Base-by-base conservation (phyloP, 1,140 invertebrate genomes). In the Meloidogyne hapla region DNA sequence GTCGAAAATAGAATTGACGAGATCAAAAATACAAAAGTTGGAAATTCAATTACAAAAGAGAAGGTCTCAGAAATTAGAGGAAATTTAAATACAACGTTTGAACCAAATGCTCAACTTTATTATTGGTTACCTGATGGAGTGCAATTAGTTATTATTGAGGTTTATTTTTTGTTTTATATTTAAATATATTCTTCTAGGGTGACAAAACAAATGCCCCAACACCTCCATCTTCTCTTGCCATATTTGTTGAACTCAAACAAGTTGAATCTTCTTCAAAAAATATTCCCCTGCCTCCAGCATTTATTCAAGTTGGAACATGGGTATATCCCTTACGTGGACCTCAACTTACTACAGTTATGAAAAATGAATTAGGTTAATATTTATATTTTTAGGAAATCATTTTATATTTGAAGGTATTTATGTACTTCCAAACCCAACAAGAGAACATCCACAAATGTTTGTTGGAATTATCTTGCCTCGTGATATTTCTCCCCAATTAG, bases 111-210 rank as follows among this genome's bases (percentile, higher is more conserved):
- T 25, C 79, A 81, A 42, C 74, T 81, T 12, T 33, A 83, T 42
- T 81, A 67, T 71, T 81, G 81, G 81, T 61, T 81, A 25, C 80
- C 80, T 12, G 80, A 81, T 18, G 82, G 82, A 33, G 80, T 81
- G 26, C 81, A 81, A 63, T 67, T 81, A n/a, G 77, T 83, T 28
- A 76, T 71, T 25, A 83, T 81, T 40, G 79, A 81, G 64, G 80
- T 81, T 25, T 25, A 38, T 33, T 70, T 26, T 70, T n/a, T 15
- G 4, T 28, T 67, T 45, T 63, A 25, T 23, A 2, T 15, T 23
- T 15, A 21, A 69, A 8, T 4, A 68, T 63, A 69, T 69, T 74
- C 69, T 26, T 72, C 42, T 67, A 45, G 28, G 67, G 67, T 25
- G 21, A 23, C 1, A 48, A 45, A 69, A 69, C 67, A 40, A 23